Percentiles rank a stretch among this genome's conserved stretches.
Evolutionary conservation across 2,113 vertebrate genomes (phyloP).

Genomic region (Ctenodactylus gundi): DNA sequence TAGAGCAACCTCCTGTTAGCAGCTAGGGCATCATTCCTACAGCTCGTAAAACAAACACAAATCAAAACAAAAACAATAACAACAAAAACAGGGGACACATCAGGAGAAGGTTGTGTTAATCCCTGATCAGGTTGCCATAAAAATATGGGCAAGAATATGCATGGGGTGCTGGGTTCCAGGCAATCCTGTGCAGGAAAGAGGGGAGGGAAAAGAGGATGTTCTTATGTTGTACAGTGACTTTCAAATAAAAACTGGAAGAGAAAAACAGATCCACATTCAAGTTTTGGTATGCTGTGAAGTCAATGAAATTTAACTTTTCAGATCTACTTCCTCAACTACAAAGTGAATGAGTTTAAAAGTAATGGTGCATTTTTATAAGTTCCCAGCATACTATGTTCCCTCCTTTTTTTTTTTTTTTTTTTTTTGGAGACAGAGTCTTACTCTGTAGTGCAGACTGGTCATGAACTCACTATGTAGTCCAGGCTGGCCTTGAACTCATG

Average conservation of each 20-base stretch:
- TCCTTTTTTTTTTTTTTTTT: too few relatives aligned
- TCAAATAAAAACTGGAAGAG: background rate
- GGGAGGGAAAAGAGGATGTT: background rate
- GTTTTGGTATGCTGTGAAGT: background rate
- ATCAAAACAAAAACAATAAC: too few relatives aligned
- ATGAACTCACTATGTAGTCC: too few relatives aligned
- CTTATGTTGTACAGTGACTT: background rate
- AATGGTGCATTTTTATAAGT: background rate
- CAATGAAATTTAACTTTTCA: background rate
- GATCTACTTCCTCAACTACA: constrained; percentile 1
- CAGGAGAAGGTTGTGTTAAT: background rate
- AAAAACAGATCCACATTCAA: background rate
- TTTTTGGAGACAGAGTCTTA: too few relatives aligned
- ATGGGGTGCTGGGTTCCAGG: background rate
- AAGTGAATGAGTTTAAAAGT: constrained; percentile 19
- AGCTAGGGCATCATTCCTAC: background rate
- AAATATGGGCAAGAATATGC: background rate
- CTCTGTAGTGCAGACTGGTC: too few relatives aligned
- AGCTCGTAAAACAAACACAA: background rate
- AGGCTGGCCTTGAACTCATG: too few relatives aligned
- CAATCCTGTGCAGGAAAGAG: background rate
- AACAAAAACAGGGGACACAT: too few relatives aligned
- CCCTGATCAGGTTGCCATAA: background rate
- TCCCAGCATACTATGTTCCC: background rate
- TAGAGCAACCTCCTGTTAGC: background rate